Evolutionary conservation across 2,888 invertebrate species (phyloP).

Genomic region (Aporophyla lueneburgensis): DNA sequence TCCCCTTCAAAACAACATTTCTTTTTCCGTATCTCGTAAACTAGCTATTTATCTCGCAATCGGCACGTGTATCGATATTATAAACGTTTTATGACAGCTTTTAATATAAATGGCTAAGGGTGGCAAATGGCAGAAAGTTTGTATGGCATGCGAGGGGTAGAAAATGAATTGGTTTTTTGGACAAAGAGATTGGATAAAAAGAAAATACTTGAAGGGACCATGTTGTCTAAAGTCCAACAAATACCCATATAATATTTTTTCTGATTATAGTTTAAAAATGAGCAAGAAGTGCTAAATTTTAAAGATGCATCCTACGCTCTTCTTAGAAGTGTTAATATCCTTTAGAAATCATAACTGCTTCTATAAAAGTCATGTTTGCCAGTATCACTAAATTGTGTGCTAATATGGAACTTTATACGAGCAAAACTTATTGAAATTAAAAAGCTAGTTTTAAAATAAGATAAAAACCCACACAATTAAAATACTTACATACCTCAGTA

Average conservation of each 20-base stretch:
- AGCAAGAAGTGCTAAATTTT: not conserved
- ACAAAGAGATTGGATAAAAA: slow-evolving; percentile 9
- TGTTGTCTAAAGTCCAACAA: not conserved
- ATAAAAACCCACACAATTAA: not conserved
- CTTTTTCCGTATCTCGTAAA: slow-evolving; percentile 63
- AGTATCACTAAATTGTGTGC: not conserved
- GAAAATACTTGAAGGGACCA: not conserved
- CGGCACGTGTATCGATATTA: slow-evolving; percentile 73
- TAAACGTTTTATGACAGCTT: slow-evolving; percentile 76
- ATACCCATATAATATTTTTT: too few relatives aligned
- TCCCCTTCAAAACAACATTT: slow-evolving; percentile 36
- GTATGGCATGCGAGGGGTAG: slow-evolving; percentile 30
- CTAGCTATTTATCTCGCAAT: slow-evolving; percentile 55
- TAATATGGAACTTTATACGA: not conserved
- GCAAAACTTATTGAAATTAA: not conserved
- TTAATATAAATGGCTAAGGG: slow-evolving; percentile 70
- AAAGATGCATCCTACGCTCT: too few relatives aligned
- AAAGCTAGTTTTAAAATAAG: not conserved
- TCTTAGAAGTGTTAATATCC: not conserved
- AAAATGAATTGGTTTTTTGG: slow-evolving; percentile 46
- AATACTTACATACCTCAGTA: not conserved
- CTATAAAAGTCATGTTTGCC: not conserved
- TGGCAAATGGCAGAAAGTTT: slow-evolving; percentile 65
- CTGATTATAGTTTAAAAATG: not conserved
- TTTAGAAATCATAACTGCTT: not conserved